Evolutionary conservation across 2,797 vertebrate genomes (phyloP).

Genomic region (Cygnus olor): DNA sequence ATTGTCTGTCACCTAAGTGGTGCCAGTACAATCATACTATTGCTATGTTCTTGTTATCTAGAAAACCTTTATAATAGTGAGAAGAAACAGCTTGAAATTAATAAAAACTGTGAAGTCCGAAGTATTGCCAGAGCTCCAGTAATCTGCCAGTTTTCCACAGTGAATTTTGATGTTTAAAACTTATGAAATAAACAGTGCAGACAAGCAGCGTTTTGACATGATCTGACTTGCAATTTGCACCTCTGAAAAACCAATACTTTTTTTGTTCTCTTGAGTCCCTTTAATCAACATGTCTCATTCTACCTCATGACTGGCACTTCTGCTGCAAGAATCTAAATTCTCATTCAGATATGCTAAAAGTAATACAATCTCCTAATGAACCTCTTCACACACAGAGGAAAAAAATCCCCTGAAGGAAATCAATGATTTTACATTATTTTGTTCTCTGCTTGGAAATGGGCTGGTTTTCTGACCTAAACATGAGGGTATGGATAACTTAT

Average conservation of each 20-base stretch:
- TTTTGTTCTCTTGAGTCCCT: neutral
- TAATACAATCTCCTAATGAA: slow-evolving; percentile 35
- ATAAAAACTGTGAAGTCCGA: neutral
- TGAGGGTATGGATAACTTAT: neutral
- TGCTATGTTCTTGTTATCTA: neutral
- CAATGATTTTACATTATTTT: slow-evolving; percentile 48
- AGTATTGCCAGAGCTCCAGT: neutral
- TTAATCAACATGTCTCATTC: slow-evolving; percentile 27
- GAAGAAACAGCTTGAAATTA: neutral
- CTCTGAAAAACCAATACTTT: slow-evolving; percentile 41
- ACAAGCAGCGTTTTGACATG: neutral
- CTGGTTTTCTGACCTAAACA: neutral
- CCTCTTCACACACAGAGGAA: neutral
- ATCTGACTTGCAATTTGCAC: slow-evolving; percentile 21
- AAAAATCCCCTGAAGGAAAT: slow-evolving; percentile 4
- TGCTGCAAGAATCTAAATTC: slow-evolving; percentile 13
- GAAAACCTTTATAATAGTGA: neutral
- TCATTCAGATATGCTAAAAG: slow-evolving; percentile 42
- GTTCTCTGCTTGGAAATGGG: slow-evolving; percentile 27
- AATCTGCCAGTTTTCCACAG: neutral
- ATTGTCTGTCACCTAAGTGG: neutral
- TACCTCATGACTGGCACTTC: neutral
- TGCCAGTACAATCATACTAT: neutral
- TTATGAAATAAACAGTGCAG: slow-evolving; percentile 18
- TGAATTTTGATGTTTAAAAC: neutral